These are phyloP conservation scores for Laspeyria flexula DNA, from an alignment of 2,888 invertebrate species.

Conservation along the genomic window DNA sequence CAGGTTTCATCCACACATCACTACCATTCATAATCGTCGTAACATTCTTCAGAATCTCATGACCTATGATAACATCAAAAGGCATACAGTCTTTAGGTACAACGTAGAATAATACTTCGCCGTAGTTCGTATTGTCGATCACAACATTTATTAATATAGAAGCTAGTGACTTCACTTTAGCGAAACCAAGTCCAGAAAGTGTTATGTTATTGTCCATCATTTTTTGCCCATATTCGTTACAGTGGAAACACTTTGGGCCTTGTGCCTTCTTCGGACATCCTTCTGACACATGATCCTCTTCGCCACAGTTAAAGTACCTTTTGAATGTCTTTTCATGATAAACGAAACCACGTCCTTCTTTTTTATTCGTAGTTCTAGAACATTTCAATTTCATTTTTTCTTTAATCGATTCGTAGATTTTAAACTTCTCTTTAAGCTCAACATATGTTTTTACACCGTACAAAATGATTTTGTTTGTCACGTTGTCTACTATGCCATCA, in stretches of 20 bases:
- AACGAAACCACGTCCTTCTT: background rate
- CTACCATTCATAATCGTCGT: slow-evolving; percentile 14
- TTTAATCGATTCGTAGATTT: background rate
- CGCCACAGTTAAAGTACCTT: background rate
- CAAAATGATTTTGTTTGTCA: slow-evolving; percentile 33
- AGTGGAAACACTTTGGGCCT: slow-evolving; percentile 8
- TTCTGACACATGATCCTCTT: background rate
- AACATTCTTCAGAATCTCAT: slow-evolving; percentile 7
- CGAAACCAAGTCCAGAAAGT: background rate
- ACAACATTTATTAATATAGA: background rate
- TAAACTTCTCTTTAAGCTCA: background rate
- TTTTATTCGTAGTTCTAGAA: background rate
- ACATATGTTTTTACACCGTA: slow-evolving; percentile 33
- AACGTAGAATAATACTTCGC: slow-evolving; percentile 1
- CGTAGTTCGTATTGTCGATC: background rate
- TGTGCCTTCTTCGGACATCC: background rate
- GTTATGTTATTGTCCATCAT: background rate
- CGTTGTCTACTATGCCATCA: slow-evolving; percentile 30
- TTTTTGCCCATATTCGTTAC: slow-evolving; percentile 7
- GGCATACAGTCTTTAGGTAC: slow-evolving; percentile 10
- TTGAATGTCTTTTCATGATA: background rate
- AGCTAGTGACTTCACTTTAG: background rate
- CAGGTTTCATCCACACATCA: background rate
- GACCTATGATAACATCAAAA: slow-evolving; percentile 19
- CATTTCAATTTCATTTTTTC: background rate